A percentile compares a stretch with the other conserved stretches of the same genome.
Conservation (phyloP, 2,888 invertebrate species). For the Parnassius apollo region DNA sequence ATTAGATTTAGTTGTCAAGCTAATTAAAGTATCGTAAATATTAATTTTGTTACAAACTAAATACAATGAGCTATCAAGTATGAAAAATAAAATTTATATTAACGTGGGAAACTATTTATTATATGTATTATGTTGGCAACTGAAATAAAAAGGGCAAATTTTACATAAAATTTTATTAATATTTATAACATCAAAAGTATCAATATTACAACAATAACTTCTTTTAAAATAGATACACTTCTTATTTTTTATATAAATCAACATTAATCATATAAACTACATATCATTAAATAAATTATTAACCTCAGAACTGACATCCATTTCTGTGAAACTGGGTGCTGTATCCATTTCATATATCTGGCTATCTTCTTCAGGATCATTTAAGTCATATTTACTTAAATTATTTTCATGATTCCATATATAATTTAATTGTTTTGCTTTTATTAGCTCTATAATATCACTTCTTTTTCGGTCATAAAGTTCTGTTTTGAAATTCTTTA, state of each 20-base stretch:
- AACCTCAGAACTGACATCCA: conserved; percentile 59
- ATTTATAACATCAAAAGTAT: too few species aligned
- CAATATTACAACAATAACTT: too few species aligned
- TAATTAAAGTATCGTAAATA: conserved; percentile 31
- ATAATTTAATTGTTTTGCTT: conserved; percentile 53
- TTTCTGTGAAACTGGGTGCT: conserved; percentile 55
- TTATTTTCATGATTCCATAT: conserved; percentile 64
- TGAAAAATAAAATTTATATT: not conserved
- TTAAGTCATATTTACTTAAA: conserved; percentile 52
- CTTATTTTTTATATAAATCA: too few species aligned
- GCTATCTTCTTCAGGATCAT: conserved; percentile 58
- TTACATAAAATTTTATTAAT: too few species aligned
- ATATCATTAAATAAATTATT: conserved; percentile 73
- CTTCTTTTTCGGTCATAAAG: conserved; percentile 51
- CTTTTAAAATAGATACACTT: too few species aligned
- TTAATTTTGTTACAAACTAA: conserved; percentile 1
- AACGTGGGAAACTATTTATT: too few species aligned
- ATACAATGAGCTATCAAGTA: not conserved
- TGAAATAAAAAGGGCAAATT: too few species aligned
- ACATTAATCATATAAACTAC: conserved; percentile 35
- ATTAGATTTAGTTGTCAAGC: conserved; percentile 59
- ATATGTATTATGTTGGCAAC: too few species aligned
- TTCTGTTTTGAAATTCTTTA: conserved; percentile 56
- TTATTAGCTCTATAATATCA: conserved; percentile 49
- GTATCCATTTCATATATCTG: conserved; percentile 72